Percentiles rank a stretch among this genome's conserved stretches.
These are phyloP conservation scores for Drosophila guanche DNA, from an alignment of 1,140 invertebrate genomes.

Conservation along the genomic window DNA sequence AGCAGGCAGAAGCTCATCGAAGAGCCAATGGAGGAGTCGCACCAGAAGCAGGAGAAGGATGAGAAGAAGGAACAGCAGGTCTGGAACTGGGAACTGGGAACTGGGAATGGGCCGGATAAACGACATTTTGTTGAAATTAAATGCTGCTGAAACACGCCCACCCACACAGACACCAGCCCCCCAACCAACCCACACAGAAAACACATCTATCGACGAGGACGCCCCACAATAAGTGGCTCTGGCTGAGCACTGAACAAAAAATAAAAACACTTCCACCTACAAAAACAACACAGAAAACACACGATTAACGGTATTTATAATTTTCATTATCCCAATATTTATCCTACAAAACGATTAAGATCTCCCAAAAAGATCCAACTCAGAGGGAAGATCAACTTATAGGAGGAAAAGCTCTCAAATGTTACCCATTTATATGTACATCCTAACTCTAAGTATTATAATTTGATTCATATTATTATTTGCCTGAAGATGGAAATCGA, in stretches of 20 bases:
- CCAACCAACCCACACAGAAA: constrained; percentile 11
- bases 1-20: background rate
- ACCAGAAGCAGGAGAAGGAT: constrained; percentile 3
- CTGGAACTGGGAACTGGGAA: background rate
- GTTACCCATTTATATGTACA: background rate
- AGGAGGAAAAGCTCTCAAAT: background rate
- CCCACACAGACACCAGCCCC: constrained; percentile 12
- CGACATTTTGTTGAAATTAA: constrained; percentile 58
- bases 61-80: constrained; percentile 10
- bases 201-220: constrained; percentile 27
- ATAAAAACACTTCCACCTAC: constrained; percentile 58
- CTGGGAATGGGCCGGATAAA: constrained; percentile 9
- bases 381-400: background rate
- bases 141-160: constrained; percentile 35
- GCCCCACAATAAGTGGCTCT: constrained; percentile 6
- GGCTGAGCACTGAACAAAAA: constrained; percentile 38
- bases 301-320: constrained; percentile 80
- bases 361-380: background rate
- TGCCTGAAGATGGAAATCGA: background rate
- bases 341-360: constrained; percentile 9
- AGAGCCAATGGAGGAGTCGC: constrained; percentile 5
- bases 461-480: no score
- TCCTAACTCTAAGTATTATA: no score
- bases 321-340: constrained; percentile 51
- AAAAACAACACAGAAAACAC: constrained; percentile 66